These are phyloP conservation scores for Enteromius unitaeniatus DNA, from an alignment of 2,797 vertebrate genomes.

Conservation along the genomic window DNA sequence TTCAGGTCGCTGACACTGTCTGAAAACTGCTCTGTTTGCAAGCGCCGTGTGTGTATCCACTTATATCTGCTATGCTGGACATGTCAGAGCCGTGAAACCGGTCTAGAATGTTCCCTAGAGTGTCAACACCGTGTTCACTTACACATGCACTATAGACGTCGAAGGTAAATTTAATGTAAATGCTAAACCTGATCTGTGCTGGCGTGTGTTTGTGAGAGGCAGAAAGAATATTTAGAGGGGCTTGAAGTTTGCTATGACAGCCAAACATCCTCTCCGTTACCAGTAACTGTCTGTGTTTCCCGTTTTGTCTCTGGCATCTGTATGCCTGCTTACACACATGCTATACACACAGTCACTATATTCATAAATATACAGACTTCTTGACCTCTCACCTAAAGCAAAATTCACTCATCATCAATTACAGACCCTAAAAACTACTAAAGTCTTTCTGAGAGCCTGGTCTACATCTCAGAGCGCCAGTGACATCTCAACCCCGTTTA, in stretches of 20 bases:
- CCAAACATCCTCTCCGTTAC: slow-evolving; percentile 66
- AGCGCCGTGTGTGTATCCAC: not conserved
- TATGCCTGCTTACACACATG: slow-evolving; percentile 41
- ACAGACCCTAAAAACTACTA: not conserved
- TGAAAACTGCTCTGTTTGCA: not conserved
- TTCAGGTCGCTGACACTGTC: not conserved
- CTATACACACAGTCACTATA: slow-evolving; percentile 21
- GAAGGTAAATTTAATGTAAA: slow-evolving; percentile 44
- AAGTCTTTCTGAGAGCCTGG: slow-evolving; percentile 4
- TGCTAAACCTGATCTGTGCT: slow-evolving; percentile 58
- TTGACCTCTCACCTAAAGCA: not conserved
- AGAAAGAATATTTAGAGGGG: slow-evolving; percentile 51
- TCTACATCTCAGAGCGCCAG: slow-evolving; percentile 14
- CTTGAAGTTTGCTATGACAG: slow-evolving; percentile 71
- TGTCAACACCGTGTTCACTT: slow-evolving; percentile 17
- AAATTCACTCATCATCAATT: not conserved
- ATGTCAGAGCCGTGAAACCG: not conserved
- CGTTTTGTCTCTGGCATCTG: slow-evolving; percentile 57
- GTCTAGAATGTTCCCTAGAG: slow-evolving; percentile 16
- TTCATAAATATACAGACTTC: not conserved
- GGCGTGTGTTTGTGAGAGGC: slow-evolving; percentile 11
- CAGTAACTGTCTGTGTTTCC: slow-evolving; percentile 72
- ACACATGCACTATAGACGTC: slow-evolving; percentile 11
- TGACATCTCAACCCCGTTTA: too few relatives aligned
- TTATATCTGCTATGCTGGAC: slow-evolving; percentile 33